Base-by-base conservation (phyloP, 2,888 invertebrate species). In the Diploptera punctata region DNA sequence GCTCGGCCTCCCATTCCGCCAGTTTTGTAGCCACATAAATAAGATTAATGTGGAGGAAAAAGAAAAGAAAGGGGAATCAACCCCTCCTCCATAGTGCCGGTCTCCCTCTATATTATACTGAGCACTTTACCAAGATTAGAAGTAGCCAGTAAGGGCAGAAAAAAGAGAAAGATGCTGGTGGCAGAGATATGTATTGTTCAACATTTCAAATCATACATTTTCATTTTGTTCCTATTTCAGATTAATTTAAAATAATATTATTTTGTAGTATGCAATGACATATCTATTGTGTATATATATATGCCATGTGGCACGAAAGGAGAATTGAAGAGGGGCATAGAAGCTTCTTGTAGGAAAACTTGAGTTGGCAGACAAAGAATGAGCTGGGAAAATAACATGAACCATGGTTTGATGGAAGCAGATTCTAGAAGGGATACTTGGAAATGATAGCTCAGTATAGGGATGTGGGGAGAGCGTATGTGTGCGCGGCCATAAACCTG, bases 11-110 rank as follows among this genome's bases (percentile, higher is more conserved):
- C 74, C 73, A 74, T 74, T 74, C 80, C 77, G 76, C 79, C 79
- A 81, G 81, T 81, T 82, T 83, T 83, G 82, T 82, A 80, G 81
- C 82, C 81, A 82, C 82, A 83, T 83, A 83, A 83, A 83, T 82
- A 82, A 82, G 82, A 83, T 82, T 82, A 81, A 82, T 82, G 73
- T 31, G 70, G 57, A 68, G 61, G 47, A 44, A 38, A 54, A 44
- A 67, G 47, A 18, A 44, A 67, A 33, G n/a, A 71, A 57, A 67
- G 44, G 57, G 68, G 61, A 61, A n/a, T 68, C 24, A 16, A 13
- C 62, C 65, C 33, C 31, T 31, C 61, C 67, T 18, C 65, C 44
- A 18, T 61, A 13, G 16, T 26, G 57, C 31, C 16, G 65, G 65
- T 24, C 44, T 26, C 24, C 44, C 44, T 44, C 47, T 65, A 65